Base-by-base conservation (phyloP, 2,888 invertebrate species). In the Drosophila imparisetae region DNA sequence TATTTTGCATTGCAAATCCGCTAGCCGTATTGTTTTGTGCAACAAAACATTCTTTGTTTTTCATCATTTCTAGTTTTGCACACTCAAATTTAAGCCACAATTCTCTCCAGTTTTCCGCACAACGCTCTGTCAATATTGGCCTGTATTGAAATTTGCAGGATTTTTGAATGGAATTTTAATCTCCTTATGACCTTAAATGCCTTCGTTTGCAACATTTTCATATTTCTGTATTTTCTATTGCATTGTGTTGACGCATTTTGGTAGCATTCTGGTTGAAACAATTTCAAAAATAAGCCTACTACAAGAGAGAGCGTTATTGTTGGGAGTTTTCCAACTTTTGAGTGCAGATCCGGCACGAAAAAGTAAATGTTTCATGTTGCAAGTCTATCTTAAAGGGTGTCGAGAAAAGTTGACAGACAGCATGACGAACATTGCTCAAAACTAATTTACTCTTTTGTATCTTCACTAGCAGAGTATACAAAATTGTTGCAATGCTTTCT, bases 21-120 rank as follows among this genome's bases (percentile, higher is more conserved):
- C 49, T 53, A n/a, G 42, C 34, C 38, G 53, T 58, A 36, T 15
- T 38, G 60, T 61, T 66, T 65, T 66, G 62, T 50, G 45, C 72
- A 71, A 61, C 58, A 79, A 61, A 49, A 63, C 59, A 36, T 48
- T 80, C 27, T 18, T 60, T 74, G 70, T 60, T 58, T 32, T 38
- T 27, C 24, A 34, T 49, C 48, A 61, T 53, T 60, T 59, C 24
- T 15, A 52, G 48, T 60, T 62, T 54, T n/a, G 54, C 54, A 27
- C 18, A 61, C 36, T 24, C 34, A 55, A 40, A 49, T 49, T 54
- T 32, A 29, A 42, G 30, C 30, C n/a, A 21, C 27, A 38, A 21
- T 57, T 67, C 34, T 36, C 21, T 48, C 29, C 13, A 21, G 27
- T 50, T 49, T 38, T 18, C 15, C 48, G 24, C 30, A 50, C 32